Evolutionary conservation across 2,797 vertebrate species (phyloP).

Genomic region (Myotis daubentonii): DNA sequence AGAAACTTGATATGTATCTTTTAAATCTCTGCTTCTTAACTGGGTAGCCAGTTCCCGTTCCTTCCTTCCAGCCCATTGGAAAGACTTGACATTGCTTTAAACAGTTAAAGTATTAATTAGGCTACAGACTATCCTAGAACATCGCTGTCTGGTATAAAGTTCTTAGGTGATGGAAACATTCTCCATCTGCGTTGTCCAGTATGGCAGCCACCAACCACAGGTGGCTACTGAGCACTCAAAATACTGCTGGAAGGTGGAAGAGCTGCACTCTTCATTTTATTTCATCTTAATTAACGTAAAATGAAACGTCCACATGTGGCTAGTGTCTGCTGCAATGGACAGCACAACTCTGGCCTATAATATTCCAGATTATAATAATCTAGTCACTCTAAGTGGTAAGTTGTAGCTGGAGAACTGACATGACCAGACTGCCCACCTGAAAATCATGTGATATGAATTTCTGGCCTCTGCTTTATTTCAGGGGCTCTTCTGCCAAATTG

Average conservation of each 20-base stretch:
- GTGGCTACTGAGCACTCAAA: not conserved
- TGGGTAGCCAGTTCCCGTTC: not conserved
- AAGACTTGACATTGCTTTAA: not conserved
- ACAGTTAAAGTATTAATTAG: not conserved
- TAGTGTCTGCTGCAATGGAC: not conserved
- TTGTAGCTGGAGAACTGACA: not conserved
- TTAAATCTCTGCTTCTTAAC: slow-evolving; percentile 19
- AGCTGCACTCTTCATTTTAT: not conserved
- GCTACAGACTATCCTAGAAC: not conserved
- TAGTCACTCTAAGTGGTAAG: not conserved
- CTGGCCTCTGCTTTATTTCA: not conserved
- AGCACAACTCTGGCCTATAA: not conserved
- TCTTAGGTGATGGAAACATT: not conserved
- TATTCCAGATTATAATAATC: not conserved
- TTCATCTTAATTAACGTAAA: slow-evolving; percentile 22
- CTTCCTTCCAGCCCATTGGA: not conserved
- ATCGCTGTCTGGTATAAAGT: not conserved
- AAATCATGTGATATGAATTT: not conserved
- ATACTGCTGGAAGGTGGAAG: not conserved
- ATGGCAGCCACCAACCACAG: not conserved
- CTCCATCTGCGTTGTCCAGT: not conserved
- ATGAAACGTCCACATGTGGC: not conserved
- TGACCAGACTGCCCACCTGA: not conserved
- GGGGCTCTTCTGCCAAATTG: not conserved
- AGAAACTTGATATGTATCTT: slow-evolving; percentile 28